Conservation (phyloP, 2,888 invertebrate genomes). For the Lapara coniferarum region DNA sequence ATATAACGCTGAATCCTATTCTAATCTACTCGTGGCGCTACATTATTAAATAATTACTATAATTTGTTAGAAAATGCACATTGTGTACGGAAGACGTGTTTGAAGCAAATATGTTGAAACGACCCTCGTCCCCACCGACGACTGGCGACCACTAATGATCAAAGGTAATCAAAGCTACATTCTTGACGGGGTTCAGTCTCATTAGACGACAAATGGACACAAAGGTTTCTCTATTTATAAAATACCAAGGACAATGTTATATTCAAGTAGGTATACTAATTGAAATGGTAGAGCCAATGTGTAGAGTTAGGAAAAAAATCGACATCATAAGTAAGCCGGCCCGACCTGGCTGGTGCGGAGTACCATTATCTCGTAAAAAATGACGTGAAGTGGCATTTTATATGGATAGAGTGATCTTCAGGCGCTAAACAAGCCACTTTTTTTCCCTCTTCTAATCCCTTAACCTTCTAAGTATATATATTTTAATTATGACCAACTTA, state of each 20-base stretch:
- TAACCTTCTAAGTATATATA: too few species aligned
- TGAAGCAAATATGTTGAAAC: slow-evolving; percentile 14
- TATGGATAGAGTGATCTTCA: too few species aligned
- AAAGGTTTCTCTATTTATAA: not conserved
- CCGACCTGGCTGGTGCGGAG: too few species aligned
- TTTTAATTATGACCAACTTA: too few species aligned
- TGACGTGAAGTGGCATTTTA: too few species aligned
- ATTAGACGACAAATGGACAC: slow-evolving; percentile 24
- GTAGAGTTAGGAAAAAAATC: too few species aligned
- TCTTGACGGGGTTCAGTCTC: slow-evolving; percentile 37
- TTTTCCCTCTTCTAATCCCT: too few species aligned
- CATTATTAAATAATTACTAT: slow-evolving; percentile 14
- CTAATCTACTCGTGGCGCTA: not conserved
- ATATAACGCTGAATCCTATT: not conserved
- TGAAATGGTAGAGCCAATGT: too few species aligned
- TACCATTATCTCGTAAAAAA: too few species aligned
- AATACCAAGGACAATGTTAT: not conserved
- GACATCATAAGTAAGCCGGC: too few species aligned
- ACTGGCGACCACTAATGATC: slow-evolving; percentile 38
- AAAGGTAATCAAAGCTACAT: slow-evolving; percentile 38
- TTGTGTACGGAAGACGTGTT: slow-evolving; percentile 29
- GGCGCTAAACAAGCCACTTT: too few species aligned
- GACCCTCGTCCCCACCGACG: slow-evolving; percentile 1
- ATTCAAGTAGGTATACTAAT: too few species aligned
- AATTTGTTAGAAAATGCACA: slow-evolving; percentile 39